Base-by-base conservation (phyloP, 2,113 vertebrate species). In the Garra rufa region DNA sequence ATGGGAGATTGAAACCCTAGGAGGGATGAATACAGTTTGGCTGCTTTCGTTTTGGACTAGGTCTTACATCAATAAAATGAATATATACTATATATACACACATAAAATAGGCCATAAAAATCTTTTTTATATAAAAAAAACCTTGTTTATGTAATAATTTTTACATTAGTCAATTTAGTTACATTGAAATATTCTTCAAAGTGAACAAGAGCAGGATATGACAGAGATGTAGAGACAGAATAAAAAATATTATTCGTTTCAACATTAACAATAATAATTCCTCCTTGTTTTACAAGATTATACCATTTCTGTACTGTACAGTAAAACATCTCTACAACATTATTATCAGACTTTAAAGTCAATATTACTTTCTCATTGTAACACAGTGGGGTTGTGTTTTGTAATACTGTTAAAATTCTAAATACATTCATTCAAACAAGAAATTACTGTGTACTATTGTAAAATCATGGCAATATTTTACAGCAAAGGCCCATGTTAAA, bases 401-500 rank as follows among this genome's bases (percentile, higher is more conserved):
- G 30, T 69, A 11, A 69, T 9, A 11, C 65, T 69, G 19, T 38
- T 69, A 38, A 21, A 69, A 41, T 69, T 10, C 11, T 8, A 6
- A 44, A 71, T 14, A 24, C 38, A 71, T 11, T n/a, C 13, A 43
- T 71, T 44, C 43, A 71, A 6, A 41, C 69, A 44, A 44, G 69
- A 15, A 71, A 71, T 71, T 44, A 71, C 5, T 13, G 41, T 44
- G 44, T 71, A 71, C 44, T 71, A n/a, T 67, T 5, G 15, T 38
- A 67, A 67, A 67, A 38, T 44, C 38, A 71, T 24, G 6, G 5
- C 11, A 71, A 24, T 44, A 44, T 44, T 71, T 44, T 71, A 71
- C 69, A 71, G 69, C 38, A 14, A 70, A 44, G 38, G 21, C 69
- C 34, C 38, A 13, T 43, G 67, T 71, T 71, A 71, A 71, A 71